These are phyloP conservation scores for Sula dactylatra DNA, from an alignment of 2,113 vertebrate species.

Conservation along the genomic window DNA sequence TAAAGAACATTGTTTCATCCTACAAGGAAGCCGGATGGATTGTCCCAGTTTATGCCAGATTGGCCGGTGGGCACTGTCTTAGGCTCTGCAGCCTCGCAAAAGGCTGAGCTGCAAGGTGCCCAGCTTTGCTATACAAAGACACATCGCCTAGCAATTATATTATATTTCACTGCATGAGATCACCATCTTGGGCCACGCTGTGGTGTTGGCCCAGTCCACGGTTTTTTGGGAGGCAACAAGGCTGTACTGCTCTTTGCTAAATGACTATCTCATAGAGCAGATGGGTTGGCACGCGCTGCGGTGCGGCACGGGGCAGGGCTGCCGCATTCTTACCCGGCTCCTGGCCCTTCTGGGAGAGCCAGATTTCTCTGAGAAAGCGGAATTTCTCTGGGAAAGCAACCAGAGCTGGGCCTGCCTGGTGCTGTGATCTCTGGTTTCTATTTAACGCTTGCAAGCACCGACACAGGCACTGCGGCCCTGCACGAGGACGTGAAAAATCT, in stretches of 20 bases:
- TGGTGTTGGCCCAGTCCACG: background rate
- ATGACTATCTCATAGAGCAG: background rate
- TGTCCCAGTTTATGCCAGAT: background rate
- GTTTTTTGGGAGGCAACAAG: background rate
- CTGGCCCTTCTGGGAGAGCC: background rate
- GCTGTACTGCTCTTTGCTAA: background rate
- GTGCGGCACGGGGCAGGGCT: background rate
- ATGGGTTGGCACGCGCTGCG: rapidly evolving
- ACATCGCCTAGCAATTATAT: background rate
- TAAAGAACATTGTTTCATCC: background rate
- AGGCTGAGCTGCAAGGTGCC: background rate
- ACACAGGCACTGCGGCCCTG: background rate
- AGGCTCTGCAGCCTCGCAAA: background rate
- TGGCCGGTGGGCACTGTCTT: background rate
- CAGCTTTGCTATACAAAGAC: background rate
- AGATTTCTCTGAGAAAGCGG: rapidly evolving
- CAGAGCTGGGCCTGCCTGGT: background rate
- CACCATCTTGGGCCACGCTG: background rate
- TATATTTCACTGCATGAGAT: background rate
- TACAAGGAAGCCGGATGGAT: background rate
- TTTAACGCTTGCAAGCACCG: background rate
- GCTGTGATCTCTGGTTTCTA: background rate
- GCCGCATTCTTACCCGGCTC: background rate
- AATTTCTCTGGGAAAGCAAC: background rate
- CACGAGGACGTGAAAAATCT: background rate